phyloP scores from a whole-genome alignment of 2,797 vertebrate species.

The Rhynchotus rufescens region DNA sequence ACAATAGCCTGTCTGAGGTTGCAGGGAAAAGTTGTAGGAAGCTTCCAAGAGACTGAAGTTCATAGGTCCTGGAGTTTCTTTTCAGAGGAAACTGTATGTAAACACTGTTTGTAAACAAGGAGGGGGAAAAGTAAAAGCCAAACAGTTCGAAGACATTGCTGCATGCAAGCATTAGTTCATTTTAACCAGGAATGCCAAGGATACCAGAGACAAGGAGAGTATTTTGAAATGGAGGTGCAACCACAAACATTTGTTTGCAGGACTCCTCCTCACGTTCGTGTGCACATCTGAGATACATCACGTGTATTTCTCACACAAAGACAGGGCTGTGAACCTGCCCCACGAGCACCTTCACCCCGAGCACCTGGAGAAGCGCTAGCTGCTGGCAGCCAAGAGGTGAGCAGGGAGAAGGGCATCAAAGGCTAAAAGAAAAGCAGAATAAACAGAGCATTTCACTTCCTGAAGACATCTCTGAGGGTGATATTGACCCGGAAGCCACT shows the following conservation, averaged over 20 bases:
- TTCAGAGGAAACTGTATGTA: accelerated
- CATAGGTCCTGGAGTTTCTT: background rate
- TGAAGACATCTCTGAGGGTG: background rate
- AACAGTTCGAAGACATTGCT: background rate
- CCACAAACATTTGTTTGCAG: background rate
- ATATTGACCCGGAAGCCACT: background rate
- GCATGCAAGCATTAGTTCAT: background rate
- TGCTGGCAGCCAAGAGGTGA: background rate
- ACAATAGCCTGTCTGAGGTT: background rate
- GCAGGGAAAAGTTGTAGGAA: accelerated
- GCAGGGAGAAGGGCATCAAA: background rate
- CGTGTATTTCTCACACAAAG: background rate
- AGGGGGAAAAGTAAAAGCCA: background rate
- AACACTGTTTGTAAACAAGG: background rate
- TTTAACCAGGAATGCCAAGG: background rate
- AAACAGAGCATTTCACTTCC: background rate
- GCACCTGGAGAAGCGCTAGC: background rate
- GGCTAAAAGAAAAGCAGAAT: background rate
- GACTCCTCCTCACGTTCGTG: accelerated
- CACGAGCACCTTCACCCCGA: background rate
- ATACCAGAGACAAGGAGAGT: background rate
- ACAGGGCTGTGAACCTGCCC: background rate
- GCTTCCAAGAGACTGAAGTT: background rate
- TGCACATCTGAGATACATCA: background rate
- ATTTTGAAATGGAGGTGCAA: background rate